phyloP scores from a whole-genome alignment of 1,140 invertebrate species.

The Semibalanus balanoides region DNA sequence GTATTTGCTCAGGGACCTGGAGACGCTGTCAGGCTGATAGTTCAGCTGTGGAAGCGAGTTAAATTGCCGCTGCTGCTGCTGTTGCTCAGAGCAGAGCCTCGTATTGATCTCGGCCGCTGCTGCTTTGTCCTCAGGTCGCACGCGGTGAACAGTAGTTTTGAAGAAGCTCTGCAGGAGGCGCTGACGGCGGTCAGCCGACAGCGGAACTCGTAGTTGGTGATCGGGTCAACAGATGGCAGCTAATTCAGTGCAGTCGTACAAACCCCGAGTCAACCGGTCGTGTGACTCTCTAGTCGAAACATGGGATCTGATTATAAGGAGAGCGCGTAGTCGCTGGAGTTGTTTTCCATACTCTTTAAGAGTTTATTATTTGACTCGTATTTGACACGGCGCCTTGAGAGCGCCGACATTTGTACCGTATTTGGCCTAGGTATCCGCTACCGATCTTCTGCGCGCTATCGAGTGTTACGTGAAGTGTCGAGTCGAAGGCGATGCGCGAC shows the following conservation, averaged over 20 bases:
- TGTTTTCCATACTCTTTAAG: background rate
- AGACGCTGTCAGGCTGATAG: no score
- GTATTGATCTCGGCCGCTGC: background rate
- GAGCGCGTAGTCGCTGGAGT: background rate
- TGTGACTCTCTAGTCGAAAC: background rate
- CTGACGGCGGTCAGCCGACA: background rate
- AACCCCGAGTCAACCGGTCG: background rate
- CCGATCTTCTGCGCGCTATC: no score
- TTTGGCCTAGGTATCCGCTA: no score
- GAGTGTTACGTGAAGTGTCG: no score
- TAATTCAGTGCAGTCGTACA: background rate
- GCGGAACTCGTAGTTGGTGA: background rate
- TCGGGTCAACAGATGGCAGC: background rate
- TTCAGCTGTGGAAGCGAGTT: background rate
- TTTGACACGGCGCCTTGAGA: background rate
- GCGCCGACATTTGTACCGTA: no score
- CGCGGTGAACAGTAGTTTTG: background rate
- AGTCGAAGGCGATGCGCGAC: background rate
- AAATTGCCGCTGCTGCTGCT: background rate
- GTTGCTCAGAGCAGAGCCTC: no score
- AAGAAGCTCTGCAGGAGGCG: slow-evolving; percentile 3
- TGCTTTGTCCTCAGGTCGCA: background rate
- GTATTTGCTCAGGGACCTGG: no score
- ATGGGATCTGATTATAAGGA: background rate
- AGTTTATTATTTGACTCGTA: background rate